phyloP scores from a whole-genome alignment of 2,113 vertebrate genomes.

The Columba livia region DNA sequence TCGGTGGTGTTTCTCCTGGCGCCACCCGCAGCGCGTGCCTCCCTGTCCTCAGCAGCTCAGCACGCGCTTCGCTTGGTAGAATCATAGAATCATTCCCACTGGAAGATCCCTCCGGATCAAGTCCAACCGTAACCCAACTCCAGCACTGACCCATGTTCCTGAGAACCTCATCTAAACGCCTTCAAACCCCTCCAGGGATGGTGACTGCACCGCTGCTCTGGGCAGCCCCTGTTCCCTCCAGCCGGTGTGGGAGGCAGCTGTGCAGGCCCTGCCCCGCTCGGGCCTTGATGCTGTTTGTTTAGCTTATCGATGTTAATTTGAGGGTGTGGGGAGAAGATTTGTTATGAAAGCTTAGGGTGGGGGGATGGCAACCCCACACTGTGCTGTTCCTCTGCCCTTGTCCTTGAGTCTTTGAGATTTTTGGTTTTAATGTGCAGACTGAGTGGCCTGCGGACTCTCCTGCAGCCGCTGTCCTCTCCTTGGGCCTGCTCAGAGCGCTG shows the following conservation, averaged over 20 bases:
- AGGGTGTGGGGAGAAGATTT: not conserved
- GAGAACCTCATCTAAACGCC: no score
- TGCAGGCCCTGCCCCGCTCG: not conserved
- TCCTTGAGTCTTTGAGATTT: not conserved
- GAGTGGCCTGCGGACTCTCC: not conserved
- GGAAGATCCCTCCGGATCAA: no score
- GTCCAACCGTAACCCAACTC: no score
- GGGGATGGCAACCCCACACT: not conserved
- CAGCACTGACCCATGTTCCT: no score
- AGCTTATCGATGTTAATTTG: not conserved
- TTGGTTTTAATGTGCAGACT: not conserved
- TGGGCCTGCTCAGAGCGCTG: not conserved
- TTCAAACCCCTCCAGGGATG: no score
- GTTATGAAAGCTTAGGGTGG: not conserved
- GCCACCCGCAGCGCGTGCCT: not conserved
- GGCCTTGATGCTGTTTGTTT: not conserved
- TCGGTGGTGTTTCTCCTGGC: rapidly evolving
- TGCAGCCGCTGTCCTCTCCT: not conserved
- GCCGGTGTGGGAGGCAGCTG: not conserved
- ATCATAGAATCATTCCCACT: no score
- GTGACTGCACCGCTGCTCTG: no score
- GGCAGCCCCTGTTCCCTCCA: not conserved
- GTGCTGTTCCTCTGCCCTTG: not conserved
- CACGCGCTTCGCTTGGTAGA: no score
- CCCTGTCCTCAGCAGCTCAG: no score